Percentiles rank a stretch among this genome's conserved stretches.
phyloP scores from a whole-genome alignment of 2,888 invertebrate genomes.

The Argyra leucocephala region DNA sequence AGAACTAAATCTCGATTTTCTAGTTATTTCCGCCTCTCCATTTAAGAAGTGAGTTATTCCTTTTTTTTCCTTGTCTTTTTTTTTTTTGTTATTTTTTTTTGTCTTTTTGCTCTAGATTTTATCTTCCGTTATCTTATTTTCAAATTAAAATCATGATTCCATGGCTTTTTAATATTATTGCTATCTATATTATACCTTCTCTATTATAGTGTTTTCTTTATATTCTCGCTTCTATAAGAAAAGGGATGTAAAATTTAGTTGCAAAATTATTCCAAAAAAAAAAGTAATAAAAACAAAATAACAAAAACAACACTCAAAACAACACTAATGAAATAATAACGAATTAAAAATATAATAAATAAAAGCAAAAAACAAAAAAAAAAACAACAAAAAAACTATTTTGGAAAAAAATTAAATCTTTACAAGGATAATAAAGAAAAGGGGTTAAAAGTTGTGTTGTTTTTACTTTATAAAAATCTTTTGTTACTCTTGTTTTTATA shows the following conservation, averaged over 20 bases:
- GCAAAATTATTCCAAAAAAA: too few species aligned
- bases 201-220: too few species aligned
- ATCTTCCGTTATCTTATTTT: constrained; percentile 3
- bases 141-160: background rate
- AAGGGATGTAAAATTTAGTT: too few species aligned
- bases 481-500: constrained; percentile 7
- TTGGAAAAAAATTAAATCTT: too few species aligned
- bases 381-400: too few species aligned
- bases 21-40: background rate
- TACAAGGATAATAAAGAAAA: background rate
- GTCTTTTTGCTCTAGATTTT: background rate
- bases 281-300: background rate
- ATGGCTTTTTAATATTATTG: background rate
- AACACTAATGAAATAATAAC: background rate
- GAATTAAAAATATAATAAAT: background rate
- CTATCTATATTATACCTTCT: background rate
- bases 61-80: background rate
- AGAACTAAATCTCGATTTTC: background rate
- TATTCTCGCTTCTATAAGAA: too few species aligned
- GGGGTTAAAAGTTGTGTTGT: constrained; percentile 6
- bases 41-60: background rate
- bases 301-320: background rate
- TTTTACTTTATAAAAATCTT: background rate
- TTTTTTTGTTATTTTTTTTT: background rate
- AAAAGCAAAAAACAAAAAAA: too few species aligned